phyloP scores from a whole-genome alignment of 2,113 vertebrate species.

The Corythornis madagascariensis region DNA sequence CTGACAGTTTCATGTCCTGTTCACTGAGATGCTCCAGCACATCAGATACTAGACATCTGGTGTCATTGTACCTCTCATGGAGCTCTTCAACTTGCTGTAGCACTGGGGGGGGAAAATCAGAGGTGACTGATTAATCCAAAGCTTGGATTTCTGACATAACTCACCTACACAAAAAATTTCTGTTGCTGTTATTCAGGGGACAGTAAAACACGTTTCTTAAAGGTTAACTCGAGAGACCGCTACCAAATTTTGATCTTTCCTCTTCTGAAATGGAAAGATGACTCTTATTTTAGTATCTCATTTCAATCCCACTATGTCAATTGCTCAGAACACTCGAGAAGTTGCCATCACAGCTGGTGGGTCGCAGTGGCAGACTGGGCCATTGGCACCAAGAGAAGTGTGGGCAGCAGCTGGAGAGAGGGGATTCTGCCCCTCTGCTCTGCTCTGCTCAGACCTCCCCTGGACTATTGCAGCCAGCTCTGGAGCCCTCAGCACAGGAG shows the following conservation, averaged over 20 bases:
- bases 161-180: neutral
- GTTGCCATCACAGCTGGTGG: too few species aligned
- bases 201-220: neutral
- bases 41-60: conserved; percentile 78
- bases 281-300: neutral
- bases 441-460: too few species aligned
- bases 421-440: too few species aligned
- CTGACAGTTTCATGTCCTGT: conserved; percentile 78
- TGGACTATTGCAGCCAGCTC: too few species aligned
- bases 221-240: neutral
- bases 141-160: neutral
- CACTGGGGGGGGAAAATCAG: conserved; percentile 70
- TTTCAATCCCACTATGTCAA: neutral
- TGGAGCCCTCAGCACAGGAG: too few species aligned
- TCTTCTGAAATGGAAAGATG: neutral
- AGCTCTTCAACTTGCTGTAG: conserved; percentile 79
- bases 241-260: neutral
- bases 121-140: neutral
- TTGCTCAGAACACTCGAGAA: too few species aligned
- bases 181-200: neutral
- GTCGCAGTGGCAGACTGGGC: too few species aligned
- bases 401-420: too few species aligned
- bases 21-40: conserved; percentile 80
- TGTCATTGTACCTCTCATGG: conserved; percentile 82
- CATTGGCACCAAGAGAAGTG: too few species aligned